phyloP scores from a whole-genome alignment of 2,113 vertebrate genomes.

The Dasyornis broadbenti region DNA sequence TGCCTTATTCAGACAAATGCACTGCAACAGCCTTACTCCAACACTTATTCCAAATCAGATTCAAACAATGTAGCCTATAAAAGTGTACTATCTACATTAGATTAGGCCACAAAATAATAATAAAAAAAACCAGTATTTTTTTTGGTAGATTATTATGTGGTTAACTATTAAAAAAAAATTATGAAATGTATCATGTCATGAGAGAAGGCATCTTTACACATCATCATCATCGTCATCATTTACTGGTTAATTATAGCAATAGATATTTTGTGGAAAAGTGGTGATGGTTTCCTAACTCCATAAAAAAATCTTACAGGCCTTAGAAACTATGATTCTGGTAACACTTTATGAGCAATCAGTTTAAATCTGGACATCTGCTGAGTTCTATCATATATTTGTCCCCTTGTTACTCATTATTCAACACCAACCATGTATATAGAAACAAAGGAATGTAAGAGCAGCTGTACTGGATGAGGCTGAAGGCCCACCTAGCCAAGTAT shows the following conservation, averaged over 20 bases:
- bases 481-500: not conserved
- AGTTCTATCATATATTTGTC: not conserved
- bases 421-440: not conserved
- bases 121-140: not conserved
- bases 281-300: not conserved
- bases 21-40: not conserved
- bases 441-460: not conserved
- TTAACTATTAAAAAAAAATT: not conserved
- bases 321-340: not conserved
- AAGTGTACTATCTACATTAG: not conserved
- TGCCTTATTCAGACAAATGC: not conserved
- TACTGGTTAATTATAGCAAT: not conserved
- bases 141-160: not conserved
- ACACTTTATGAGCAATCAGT: not conserved
- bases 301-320: not conserved
- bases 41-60: not conserved
- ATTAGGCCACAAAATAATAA: not conserved
- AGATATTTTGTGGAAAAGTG: not conserved
- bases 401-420: not conserved
- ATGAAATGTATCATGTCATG: not conserved
- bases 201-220: not conserved
- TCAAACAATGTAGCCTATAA: not conserved
- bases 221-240: not conserved
- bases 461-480: not conserved
- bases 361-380: not conserved